Evolutionary conservation across 1,140 invertebrate species (phyloP), one percentile per base, ranked within the genome.

Genomic region (Battus philenor): DNA sequence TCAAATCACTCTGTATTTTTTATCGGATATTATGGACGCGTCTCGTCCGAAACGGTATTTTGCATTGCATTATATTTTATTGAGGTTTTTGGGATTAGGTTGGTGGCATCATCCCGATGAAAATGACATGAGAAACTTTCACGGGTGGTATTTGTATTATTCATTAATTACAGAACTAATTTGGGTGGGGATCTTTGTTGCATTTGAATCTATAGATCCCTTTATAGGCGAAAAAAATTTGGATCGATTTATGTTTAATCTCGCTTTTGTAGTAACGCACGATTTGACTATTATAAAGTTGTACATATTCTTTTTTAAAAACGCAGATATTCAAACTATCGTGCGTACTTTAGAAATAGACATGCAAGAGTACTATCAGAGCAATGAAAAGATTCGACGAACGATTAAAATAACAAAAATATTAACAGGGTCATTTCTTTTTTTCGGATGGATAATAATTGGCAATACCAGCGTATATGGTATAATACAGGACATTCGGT

Each of bases 101-200:
- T 82, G 78, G 78, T 85, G 81, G 81, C 81, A 85, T 44, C 73
- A 81, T 34, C 81, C 81, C 1, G 76, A 81, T 39, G 73, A 85
- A 59, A 50, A 46, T 1, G 49, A 85, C 5, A 68, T 55, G 2
- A 43, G 41, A 4, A 82, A 85, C 41, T 85, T 82, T 46, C 68
- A 62, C 1, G 67, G 70, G 7, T 59, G 59, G 24, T 85, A 85
- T 32, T 11, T 85, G 7, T 76, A 73, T 46, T 85, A 85, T 43
- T 39, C 75, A 1, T 65, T 85, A 15, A n/a, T 71, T 1, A 82
- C 81, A 1, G 66, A 81, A 52, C 8, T 79, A 0, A 47, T 85
- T 2, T 84, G 80, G 78, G 81, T 85, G 6, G 68, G 51, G 1
- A 71, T 76, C 11, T 85, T 85, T 29, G 81, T 85, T 0, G 75